A percentile compares a stretch with the other conserved stretches of the same genome.
Conservation (phyloP, 2,888 invertebrate species). For the Hemicrepidius hirtus region DNA sequence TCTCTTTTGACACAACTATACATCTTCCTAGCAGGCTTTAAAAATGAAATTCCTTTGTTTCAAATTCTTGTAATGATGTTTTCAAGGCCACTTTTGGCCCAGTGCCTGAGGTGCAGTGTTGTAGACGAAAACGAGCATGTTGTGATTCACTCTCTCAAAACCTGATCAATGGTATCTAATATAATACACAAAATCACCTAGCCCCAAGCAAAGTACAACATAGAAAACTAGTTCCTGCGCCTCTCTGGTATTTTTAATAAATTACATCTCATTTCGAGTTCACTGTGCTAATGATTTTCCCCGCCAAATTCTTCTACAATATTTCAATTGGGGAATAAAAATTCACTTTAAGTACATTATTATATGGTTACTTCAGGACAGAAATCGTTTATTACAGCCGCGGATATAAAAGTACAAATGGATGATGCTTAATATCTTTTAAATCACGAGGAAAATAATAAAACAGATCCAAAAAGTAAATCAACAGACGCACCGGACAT, state of each 20-base stretch:
- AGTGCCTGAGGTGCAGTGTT: constrained; percentile 64
- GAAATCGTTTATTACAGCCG: constrained; percentile 37
- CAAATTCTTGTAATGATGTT: constrained; percentile 63
- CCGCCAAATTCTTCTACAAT: constrained; percentile 14
- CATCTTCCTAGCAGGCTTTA: constrained; percentile 18
- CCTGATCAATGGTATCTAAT: constrained; percentile 55
- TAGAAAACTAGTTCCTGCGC: constrained; percentile 49
- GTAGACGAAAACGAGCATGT: constrained; percentile 48
- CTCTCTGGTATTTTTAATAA: constrained; percentile 43
- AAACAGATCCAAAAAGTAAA: constrained; percentile 55
- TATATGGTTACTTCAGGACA: constrained; percentile 22
- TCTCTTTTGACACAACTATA: neutral
- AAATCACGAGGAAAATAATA: constrained; percentile 65
- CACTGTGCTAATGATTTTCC: constrained; percentile 47
- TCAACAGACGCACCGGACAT: constrained; percentile 55
- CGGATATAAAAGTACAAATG: constrained; percentile 58
- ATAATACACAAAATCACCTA: constrained; percentile 42
- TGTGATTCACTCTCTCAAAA: constrained; percentile 53
- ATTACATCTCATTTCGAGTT: constrained; percentile 46
- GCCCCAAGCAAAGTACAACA: constrained; percentile 39
- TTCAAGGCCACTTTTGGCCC: constrained; percentile 70
- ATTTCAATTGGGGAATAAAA: constrained; percentile 6
- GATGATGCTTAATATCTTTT: constrained; percentile 64
- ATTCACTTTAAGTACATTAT: neutral
- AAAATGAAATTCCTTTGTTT: constrained; percentile 61